Base-by-base conservation (phyloP, 2,888 invertebrate species). In the Linnaemya vulpina region DNA sequence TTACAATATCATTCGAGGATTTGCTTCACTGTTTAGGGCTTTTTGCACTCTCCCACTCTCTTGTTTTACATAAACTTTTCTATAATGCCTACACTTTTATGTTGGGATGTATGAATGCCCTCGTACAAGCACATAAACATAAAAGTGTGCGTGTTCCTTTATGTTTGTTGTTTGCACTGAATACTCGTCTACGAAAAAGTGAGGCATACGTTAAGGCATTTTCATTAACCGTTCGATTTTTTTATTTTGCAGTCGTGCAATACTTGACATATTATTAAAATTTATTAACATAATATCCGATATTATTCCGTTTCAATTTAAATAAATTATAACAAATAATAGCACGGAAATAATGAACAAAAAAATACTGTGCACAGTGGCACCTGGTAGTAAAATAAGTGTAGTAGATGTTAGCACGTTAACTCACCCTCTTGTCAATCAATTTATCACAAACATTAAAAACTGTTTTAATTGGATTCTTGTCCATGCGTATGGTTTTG, bases 401-500 rank as follows among this genome's bases (percentile, higher is more conserved):
- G 17, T n/a, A 5, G 17, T 9, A n/a, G n/a, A 5, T 46, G 3
- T 46, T 11, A 11, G 38, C 38, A 10, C 11, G 38, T 71, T 25
- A n/a, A 68, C 68, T 94, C 92, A 96, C 97, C 91, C 96, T 94
- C 89, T 96, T 95, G 38, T 96, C 96, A 88, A 99, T 98, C 30
- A 99, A 94, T 90, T 96, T 95, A 90, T 97, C 97, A 93, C 99
- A 99, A 55, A 99, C 97, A 90, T 96, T 97, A 76, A 98, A 94
- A 0, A 98, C 98, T 0, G 98, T 98, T 89, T 97, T 95, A 86
- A 99, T 98, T 0, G 98, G 98, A 93, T 98, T 99, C 53, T 97
- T 95, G 90, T 98, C 98, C 97, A 98, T 98, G 80, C 96, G 94
- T 89, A 98, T 97, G 8, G 97, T 96, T 87, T 96, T 96, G 87